Evolutionary conservation across 2,113 vertebrate species (phyloP).

Genomic region (Hippocampus mohnikei): DNA sequence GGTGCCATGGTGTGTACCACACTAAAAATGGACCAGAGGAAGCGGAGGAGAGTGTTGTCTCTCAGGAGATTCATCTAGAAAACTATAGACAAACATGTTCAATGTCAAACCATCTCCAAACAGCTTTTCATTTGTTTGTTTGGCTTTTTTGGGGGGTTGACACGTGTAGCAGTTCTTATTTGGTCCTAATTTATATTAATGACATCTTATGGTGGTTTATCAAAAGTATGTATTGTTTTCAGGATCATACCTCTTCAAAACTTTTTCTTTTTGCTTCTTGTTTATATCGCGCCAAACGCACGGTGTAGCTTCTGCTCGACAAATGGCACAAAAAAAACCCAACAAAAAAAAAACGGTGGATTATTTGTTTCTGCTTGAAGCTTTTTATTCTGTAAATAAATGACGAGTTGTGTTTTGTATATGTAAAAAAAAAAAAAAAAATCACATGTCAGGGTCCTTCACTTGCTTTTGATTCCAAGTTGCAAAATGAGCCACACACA

Average conservation of each 20-base stretch:
- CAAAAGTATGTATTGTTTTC: slow-evolving; percentile 53
- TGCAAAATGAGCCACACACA: slow-evolving; percentile 23
- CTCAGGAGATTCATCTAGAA: too few relatives aligned
- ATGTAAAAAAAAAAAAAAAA: slow-evolving; percentile 12
- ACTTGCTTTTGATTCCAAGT: slow-evolving; percentile 21
- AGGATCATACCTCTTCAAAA: slow-evolving; percentile 65
- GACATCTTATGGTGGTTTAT: slow-evolving; percentile 41
- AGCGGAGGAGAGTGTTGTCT: too few relatives aligned
- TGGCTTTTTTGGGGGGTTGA: too few relatives aligned
- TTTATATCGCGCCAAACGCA: slow-evolving; percentile 53
- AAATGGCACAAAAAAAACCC: slow-evolving; percentile 53
- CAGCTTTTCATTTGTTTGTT: too few relatives aligned
- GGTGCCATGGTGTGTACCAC: too few relatives aligned
- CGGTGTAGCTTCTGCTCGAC: slow-evolving; percentile 57
- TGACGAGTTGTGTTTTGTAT: slow-evolving; percentile 51
- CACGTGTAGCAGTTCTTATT: slow-evolving; percentile 17
- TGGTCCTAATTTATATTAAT: slow-evolving; percentile 57
- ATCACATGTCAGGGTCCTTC: slow-evolving; percentile 45
- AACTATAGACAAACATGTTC: too few relatives aligned
- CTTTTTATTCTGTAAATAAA: slow-evolving; percentile 38
- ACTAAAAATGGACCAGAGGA: too few relatives aligned
- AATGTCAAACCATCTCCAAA: too few relatives aligned
- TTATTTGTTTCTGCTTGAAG: slow-evolving; percentile 55
- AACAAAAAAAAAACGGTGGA: slow-evolving; percentile 5
- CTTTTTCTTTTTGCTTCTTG: slow-evolving; percentile 36